phyloP scores from a whole-genome alignment of 2,797 vertebrate genomes.

The Acrocephalus scirpaceus region DNA sequence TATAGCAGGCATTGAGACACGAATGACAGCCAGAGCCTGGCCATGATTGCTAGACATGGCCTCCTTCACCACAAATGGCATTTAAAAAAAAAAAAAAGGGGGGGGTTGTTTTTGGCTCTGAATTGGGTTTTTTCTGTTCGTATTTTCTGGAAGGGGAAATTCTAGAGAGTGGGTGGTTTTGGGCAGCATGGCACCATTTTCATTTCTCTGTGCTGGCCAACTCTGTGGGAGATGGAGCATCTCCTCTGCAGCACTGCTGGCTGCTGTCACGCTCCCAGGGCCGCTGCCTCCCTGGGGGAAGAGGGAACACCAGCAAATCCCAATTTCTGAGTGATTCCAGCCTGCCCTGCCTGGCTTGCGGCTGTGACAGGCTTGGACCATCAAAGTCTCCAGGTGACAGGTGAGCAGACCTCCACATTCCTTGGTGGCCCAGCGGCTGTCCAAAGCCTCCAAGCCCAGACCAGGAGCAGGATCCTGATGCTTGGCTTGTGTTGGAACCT shows the following conservation, averaged over 20 bases:
- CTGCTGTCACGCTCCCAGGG: accelerated
- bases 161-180: not conserved
- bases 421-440: not conserved
- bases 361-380: not conserved
- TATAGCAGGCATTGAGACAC: not conserved
- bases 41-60: accelerated
- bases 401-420: not conserved
- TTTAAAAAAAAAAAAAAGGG: not conserved
- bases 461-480: not conserved
- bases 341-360: not conserved
- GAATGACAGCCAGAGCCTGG: not conserved
- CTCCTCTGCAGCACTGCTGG: not conserved
- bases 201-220: not conserved
- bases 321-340: not conserved
- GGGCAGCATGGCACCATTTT: not conserved
- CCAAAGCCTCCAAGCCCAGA: not conserved
- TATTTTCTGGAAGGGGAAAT: not conserved
- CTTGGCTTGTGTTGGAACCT: not conserved
- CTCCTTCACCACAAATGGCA: not conserved
- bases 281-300: not conserved
- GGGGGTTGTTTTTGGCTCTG: not conserved
- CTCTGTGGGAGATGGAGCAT: not conserved
- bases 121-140: not conserved
- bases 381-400: accelerated
- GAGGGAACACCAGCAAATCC: not conserved